Percentiles rank a stretch among this genome's conserved stretches.
These are phyloP conservation scores for Sphyrna mokarran DNA, from an alignment of 2,113 vertebrate species.

Conservation along the genomic window DNA sequence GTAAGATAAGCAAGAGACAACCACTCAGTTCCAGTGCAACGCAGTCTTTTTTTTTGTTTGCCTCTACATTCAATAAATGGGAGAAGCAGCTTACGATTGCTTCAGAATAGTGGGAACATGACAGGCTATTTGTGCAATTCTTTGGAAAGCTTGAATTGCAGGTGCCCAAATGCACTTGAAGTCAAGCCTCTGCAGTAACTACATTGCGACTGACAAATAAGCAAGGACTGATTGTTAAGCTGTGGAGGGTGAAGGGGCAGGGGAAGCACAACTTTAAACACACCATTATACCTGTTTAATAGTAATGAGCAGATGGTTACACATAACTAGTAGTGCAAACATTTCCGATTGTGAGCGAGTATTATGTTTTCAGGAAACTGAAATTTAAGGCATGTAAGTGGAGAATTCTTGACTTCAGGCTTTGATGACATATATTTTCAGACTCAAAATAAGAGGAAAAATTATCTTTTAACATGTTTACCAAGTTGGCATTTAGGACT, in stretches of 20 bases:
- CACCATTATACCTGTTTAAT: not conserved
- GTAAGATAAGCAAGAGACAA: conserved; percentile 35
- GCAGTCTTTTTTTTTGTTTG: conserved; percentile 33
- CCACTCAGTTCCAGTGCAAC: conserved; percentile 35
- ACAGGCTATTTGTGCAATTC: conserved; percentile 8
- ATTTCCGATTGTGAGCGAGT: not conserved
- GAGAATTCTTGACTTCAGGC: not conserved
- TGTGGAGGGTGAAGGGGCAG: not conserved
- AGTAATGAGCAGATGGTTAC: not conserved
- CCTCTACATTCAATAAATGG: conserved; percentile 34
- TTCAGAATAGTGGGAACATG: conserved; percentile 27
- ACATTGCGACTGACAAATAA: conserved; percentile 20
- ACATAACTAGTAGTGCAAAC: not conserved
- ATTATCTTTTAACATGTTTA: not conserved
- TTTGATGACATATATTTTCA: not conserved
- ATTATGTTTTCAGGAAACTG: not conserved
- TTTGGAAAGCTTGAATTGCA: conserved; percentile 26
- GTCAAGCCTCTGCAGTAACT: conserved; percentile 22
- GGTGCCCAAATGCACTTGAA: conserved; percentile 27
- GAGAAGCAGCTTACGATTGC: conserved; percentile 31
- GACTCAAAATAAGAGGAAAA: not conserved
- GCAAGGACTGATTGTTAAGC: conserved; percentile 20
- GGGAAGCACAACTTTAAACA: not conserved
- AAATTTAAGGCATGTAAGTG: not conserved
- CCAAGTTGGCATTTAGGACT: not conserved